Percentiles rank a stretch among this genome's conserved stretches.
Conservation (phyloP, 2,888 invertebrate genomes). For the Gonocerus acuteangulatus region DNA sequence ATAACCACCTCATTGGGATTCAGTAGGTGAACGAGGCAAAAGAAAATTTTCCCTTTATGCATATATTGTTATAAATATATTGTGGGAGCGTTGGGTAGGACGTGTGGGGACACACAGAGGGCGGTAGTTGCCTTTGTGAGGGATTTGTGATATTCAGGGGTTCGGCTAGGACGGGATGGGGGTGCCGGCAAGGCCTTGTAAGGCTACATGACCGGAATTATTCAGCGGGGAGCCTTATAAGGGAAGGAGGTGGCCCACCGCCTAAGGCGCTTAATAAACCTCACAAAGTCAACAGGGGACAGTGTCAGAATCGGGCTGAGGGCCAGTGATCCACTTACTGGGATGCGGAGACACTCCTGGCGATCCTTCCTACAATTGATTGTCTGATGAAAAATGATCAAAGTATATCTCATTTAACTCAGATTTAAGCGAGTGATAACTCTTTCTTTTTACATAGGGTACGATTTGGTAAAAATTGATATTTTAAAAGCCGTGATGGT, state of each 20-base stretch:
- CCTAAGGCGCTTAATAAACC: constrained; percentile 1
- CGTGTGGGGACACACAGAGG: constrained; percentile 16
- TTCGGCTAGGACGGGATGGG: constrained; percentile 1
- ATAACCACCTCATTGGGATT: neutral
- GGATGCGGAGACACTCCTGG: too few species aligned
- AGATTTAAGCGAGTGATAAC: too few species aligned
- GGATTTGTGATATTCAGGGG: constrained; percentile 22
- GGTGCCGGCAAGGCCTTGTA: constrained; percentile 4
- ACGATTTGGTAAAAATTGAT: too few species aligned
- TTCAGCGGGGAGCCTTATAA: constrained; percentile 2
- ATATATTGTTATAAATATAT: constrained; percentile 24
- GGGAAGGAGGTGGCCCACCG: neutral
- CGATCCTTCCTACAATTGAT: too few species aligned
- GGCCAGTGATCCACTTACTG: too few species aligned
- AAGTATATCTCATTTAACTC: too few species aligned
- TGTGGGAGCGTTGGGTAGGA: constrained; percentile 4
- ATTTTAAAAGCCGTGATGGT: too few species aligned
- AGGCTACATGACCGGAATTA: constrained; percentile 13
- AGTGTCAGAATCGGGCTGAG: too few species aligned
- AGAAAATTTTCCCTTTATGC: neutral
- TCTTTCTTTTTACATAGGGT: too few species aligned
- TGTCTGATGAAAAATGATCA: too few species aligned
- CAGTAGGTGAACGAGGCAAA: neutral
- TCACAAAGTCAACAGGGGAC: constrained; percentile 17
- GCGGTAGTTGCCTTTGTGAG: constrained; percentile 7